Evolutionary conservation across 2,113 vertebrate species (phyloP).

Genomic region (Xenopus tropicalis): DNA sequence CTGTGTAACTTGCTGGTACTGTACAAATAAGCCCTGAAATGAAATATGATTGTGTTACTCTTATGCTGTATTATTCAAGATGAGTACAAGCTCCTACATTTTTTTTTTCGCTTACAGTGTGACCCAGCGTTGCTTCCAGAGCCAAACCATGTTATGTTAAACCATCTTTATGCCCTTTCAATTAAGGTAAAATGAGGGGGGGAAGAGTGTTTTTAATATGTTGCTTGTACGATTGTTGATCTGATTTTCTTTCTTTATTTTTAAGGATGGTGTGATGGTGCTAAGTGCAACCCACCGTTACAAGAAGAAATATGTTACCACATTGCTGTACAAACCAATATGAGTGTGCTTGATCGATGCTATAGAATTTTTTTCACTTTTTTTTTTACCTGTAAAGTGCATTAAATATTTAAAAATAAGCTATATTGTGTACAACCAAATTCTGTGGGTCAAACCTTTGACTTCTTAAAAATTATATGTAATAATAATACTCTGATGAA

Average conservation of each 20-base stretch:
- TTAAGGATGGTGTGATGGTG: conserved; percentile 96
- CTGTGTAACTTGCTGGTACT: no score
- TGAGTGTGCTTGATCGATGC: conserved; percentile 54
- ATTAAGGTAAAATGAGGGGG: conserved; percentile 76
- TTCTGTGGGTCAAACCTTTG: not conserved
- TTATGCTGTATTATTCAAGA: no score
- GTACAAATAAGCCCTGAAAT: no score
- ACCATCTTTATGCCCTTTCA: conserved; percentile 93
- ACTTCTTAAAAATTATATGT: no score
- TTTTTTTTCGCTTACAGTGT: conserved; percentile 67
- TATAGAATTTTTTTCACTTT: not conserved
- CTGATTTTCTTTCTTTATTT: conserved; percentile 40
- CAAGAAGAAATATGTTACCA: conserved; percentile 97
- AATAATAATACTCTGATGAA: no score
- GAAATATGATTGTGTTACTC: no score
- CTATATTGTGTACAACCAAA: not conserved
- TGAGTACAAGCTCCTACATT: no score
- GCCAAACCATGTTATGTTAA: conserved; percentile 97
- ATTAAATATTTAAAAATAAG: conserved; percentile 31
- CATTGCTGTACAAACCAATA: conserved; percentile 94
- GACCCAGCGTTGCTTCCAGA: conserved; percentile 95
- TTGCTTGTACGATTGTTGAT: not conserved
- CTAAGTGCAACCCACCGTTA: conserved; percentile 94
- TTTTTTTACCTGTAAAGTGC: conserved; percentile 19
- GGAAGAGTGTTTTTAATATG: no score